Percentiles rank a stretch among this genome's conserved stretches.
Conservation (phyloP, 2,888 invertebrate species). For the Leptopilina myrica region DNA sequence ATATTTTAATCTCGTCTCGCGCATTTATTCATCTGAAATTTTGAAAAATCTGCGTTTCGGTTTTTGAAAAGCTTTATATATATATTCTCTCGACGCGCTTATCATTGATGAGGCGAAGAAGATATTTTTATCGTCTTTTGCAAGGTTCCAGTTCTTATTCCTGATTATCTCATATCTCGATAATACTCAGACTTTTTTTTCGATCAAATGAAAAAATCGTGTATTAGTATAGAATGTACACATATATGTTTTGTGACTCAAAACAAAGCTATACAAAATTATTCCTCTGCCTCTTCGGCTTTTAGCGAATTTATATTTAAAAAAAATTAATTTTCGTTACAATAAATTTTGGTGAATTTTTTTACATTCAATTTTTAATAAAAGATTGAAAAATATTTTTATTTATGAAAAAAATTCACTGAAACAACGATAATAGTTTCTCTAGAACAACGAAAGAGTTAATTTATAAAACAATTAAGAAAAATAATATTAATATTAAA, state of each 20-base stretch:
- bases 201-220: constrained; percentile 39
- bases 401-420: no score
- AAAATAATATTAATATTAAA: no score
- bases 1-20: background rate
- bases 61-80: background rate
- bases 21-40: background rate
- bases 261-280: constrained; percentile 11
- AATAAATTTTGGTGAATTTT: no score
- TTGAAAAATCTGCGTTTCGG: background rate
- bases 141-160: constrained; percentile 10
- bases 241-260: background rate
- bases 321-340: no score
- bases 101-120: constrained; percentile 11
- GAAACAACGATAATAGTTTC: no score
- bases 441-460: no score
- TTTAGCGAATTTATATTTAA: background rate
- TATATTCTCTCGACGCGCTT: constrained; percentile 6
- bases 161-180: constrained; percentile 26
- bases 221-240: background rate
- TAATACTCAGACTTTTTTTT: constrained; percentile 15
- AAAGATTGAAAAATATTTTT: no score
- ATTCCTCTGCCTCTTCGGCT: no score
- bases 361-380: no score
- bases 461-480: no score
- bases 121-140: constrained; percentile 28